Base-by-base conservation (phyloP, 2,797 vertebrate species). In the Choloepus didactylus region DNA sequence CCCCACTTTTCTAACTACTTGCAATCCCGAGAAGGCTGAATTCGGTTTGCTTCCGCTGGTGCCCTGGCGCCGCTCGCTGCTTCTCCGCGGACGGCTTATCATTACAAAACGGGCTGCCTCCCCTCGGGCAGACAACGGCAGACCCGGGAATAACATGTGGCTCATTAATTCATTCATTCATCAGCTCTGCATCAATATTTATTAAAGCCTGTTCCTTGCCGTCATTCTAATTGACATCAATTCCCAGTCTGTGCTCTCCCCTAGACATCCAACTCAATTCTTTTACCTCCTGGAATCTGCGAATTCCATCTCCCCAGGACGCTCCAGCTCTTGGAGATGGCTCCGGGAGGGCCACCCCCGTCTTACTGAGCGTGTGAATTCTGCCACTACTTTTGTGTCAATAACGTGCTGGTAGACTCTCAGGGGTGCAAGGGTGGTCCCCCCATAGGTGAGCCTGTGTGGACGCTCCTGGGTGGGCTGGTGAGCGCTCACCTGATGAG, bases 41-140 rank as follows among this genome's bases (percentile, higher is more conserved):
- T 9, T 12, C 35, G 35, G 60, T 21, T 2, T 3, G 3, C 12
- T 0, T 6, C 3, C 7, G 1, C 0, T 1, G 69, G 15, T 0
- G 0, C 8, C 4, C 2, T 0, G 60, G 1, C 0, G 0, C 19
- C 31, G 0, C 27, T 4, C 19, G 75, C 56, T 1, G 5, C 3
- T 41, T 38, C 27, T 77, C 46, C 1, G 12, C 1, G 4, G 0
- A 41, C 1, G 5, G 29, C 69, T 72, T 38, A 0, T 59, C 5
- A 0, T 72, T 64, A n/a, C 12, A 44, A 89, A 56, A 49, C 69
- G 2, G 0, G 27, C 84, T 0, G 0, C 6, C n/a, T 59, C 95
- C 76, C 5, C 0, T 0, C 2, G 35, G 31, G 27, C 60, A 31
- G 75, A 31, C 19, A 15, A 4, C 2, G 8, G 29, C 73, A 67